phyloP scores from a whole-genome alignment of 2,113 vertebrate species.

The Aleadryas rufinucha region DNA sequence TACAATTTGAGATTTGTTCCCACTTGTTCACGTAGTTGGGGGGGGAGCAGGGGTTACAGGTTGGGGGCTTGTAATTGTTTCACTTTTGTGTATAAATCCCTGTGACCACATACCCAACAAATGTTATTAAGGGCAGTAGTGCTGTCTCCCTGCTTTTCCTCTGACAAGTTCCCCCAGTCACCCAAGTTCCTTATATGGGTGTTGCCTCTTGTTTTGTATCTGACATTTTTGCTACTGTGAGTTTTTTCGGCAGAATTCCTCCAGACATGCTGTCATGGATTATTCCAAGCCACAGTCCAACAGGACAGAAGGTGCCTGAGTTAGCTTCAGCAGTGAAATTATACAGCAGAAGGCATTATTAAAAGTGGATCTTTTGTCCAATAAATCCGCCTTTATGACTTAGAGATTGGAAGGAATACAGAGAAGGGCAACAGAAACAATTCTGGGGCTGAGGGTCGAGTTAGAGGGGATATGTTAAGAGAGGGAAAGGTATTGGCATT shows the following conservation, averaged over 20 bases:
- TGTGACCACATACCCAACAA: background rate
- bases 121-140: background rate
- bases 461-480: background rate
- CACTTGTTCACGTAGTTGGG: background rate
- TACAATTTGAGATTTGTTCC: background rate
- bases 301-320: constrained; percentile 30
- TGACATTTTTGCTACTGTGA: background rate
- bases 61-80: background rate
- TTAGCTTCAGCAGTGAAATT: constrained; percentile 30
- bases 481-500: background rate
- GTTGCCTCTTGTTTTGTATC: background rate
- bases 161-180: background rate
- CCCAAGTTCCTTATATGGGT: background rate
- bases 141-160: background rate
- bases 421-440: background rate
- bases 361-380: background rate
- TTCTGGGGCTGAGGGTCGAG: background rate
- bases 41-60: background rate
- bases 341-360: constrained; percentile 27
- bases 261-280: background rate
- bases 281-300: constrained; percentile 2
- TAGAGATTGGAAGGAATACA: constrained; percentile 7
- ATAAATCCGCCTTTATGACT: constrained; percentile 12
- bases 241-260: background rate
- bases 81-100: background rate